Evolutionary conservation across 2,797 vertebrate species (phyloP).

Genomic region (Sebastes hubbsi): DNA sequence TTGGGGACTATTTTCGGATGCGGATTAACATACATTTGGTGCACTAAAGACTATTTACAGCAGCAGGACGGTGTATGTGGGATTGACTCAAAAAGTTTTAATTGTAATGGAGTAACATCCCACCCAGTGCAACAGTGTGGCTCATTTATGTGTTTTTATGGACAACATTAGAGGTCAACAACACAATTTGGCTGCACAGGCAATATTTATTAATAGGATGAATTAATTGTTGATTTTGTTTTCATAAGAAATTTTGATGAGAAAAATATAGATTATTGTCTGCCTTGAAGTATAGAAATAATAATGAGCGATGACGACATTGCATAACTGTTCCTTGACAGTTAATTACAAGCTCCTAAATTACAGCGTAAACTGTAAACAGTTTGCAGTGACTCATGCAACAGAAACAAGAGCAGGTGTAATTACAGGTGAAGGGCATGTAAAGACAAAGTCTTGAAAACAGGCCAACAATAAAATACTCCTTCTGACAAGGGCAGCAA

Average conservation of each 20-base stretch:
- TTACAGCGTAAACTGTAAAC: neutral
- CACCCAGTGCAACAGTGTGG: neutral
- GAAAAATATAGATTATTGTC: neutral
- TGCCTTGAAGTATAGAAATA: neutral
- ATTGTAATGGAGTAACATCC: neutral
- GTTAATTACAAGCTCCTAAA: neutral
- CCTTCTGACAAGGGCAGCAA: neutral
- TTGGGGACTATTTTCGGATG: neutral
- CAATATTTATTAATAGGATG: neutral
- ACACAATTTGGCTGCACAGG: neutral
- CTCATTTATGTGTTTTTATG: neutral
- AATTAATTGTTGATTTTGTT: neutral
- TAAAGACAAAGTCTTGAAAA: conserved; percentile 9
- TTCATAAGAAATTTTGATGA: neutral
- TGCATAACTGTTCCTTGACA: neutral
- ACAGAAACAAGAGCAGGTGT: conserved; percentile 12
- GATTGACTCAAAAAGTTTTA: neutral
- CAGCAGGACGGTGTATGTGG: neutral
- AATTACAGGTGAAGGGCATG: conserved; percentile 12
- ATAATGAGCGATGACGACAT: neutral
- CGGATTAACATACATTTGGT: neutral
- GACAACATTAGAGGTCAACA: neutral
- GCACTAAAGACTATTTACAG: neutral
- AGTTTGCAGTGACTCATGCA: conserved; percentile 21
- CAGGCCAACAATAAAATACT: neutral